Evolutionary conservation across 1,140 invertebrate species (phyloP), one percentile per base, ranked within the genome.

Genomic region (Penaeus indicus): DNA sequence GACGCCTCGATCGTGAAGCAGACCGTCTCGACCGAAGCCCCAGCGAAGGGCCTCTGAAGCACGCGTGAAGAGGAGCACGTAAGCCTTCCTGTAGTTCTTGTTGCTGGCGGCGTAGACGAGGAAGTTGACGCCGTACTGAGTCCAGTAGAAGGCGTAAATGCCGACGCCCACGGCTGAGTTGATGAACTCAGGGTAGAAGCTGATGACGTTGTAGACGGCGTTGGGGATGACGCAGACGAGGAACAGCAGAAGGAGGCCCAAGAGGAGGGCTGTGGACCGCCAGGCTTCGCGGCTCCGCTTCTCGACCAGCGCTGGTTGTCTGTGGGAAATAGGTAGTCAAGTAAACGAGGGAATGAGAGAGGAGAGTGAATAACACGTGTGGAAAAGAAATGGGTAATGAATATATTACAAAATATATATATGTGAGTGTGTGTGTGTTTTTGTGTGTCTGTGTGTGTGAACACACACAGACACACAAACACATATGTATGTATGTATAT

Each of bases 181-280:
- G 27, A 77, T 67, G 18, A 88, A 47, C 27, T 87, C 86, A 42
- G 38, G 62, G 25, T 54, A 54, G 54, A 54, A 54, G 16, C 38
- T 38, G 32, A n/a, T 27, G n/a, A 91, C 85, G 80, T 87, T 91
- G 85, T 88, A 88, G 21, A 90, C 87, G 61, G 85, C 88, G 60
- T 90, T 83, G 25, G 90, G 88, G 27, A 90, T 79, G n/a, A 91
- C 88, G 69, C 90, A 91, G 16, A 86, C 88, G 16, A 89, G 79
- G 64, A 87, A 91, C 25, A 90, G 72, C 25, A 89, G 63, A 21
- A 91, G 84, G 54, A 91, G 83, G 18, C 64, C 64, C 60, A 91
- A 22, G 22, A 89, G 82, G n/a, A 91, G 75, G 8, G 84, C 82
- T n/a, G 90, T 88, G 13, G 90, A 90, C 75, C 84, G 90, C 77